A percentile compares a stretch with the other conserved stretches of the same genome.
Evolutionary conservation across 2,888 invertebrate genomes (phyloP).

Genomic region (Cryptosula pallasiana): DNA sequence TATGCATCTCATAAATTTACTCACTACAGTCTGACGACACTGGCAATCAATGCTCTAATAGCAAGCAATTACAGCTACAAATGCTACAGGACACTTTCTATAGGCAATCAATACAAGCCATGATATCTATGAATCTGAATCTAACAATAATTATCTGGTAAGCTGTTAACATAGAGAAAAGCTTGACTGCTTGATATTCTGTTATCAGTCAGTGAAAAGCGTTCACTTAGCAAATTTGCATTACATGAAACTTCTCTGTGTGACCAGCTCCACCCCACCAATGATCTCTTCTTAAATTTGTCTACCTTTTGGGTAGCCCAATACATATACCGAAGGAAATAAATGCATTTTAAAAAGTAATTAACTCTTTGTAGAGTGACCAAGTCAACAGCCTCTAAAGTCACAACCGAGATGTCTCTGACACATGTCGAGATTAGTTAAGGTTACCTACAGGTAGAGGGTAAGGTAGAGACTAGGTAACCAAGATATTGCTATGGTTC

Average conservation of each 20-base stretch:
- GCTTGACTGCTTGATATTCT: background rate
- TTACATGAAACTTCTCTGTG: too few species aligned
- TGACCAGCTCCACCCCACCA: too few species aligned
- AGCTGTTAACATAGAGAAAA: background rate
- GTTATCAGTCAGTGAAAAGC: background rate
- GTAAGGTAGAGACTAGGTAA: background rate
- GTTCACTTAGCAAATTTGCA: background rate
- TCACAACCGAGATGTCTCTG: too few species aligned
- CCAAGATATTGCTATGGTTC: background rate
- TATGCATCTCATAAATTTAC: background rate
- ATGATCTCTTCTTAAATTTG: too few species aligned
- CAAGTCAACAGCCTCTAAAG: too few species aligned
- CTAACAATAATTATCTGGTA: slow-evolving; percentile 11
- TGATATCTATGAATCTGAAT: slow-evolving; percentile 18
- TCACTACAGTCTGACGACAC: background rate
- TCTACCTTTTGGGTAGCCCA: too few species aligned
- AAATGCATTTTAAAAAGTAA: too few species aligned
- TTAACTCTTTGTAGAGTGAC: too few species aligned
- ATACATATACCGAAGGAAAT: too few species aligned
- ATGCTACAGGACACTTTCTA: slow-evolving; percentile 19
- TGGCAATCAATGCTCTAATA: slow-evolving; percentile 21
- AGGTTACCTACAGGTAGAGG: too few species aligned
- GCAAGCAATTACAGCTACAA: slow-evolving; percentile 24
- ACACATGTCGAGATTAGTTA: too few species aligned
- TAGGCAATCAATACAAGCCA: background rate